Evolutionary conservation across 2,797 vertebrate genomes (phyloP).

Genomic region (Siniperca scherzeri): DNA sequence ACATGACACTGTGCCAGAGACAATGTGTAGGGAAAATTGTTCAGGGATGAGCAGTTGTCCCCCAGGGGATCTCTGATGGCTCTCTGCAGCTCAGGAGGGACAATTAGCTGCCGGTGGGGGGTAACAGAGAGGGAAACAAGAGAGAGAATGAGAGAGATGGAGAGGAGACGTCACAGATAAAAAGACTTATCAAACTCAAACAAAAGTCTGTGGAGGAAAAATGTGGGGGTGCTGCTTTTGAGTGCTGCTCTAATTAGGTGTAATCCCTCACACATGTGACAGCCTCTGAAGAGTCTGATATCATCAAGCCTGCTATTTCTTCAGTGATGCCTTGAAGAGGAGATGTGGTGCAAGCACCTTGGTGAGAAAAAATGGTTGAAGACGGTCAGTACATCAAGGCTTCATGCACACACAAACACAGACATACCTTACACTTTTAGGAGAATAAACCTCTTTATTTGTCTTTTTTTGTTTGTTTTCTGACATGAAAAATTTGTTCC

Average conservation of each 20-base stretch:
- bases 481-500: not conserved
- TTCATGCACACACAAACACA: not conserved
- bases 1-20: conserved; percentile 16
- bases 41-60: conserved; percentile 42
- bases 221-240: conserved; percentile 37
- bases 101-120: conserved; percentile 42
- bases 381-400: not conserved
- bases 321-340: conserved; percentile 33
- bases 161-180: conserved; percentile 34
- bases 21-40: conserved; percentile 29
- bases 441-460: not conserved
- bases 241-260: conserved; percentile 58
- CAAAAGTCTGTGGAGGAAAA: conserved; percentile 16
- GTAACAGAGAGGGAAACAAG: conserved; percentile 32
- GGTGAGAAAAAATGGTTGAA: not conserved
- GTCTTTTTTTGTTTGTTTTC: conserved; percentile 25
- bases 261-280: conserved; percentile 49
- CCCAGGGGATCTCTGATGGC: conserved; percentile 30
- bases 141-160: conserved; percentile 15
- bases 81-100: conserved; percentile 54
- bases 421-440: not conserved
- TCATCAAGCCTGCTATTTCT: conserved; percentile 33
- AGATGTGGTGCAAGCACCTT: conserved; percentile 16
- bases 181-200: conserved; percentile 54
- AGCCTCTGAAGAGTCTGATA: conserved; percentile 35